Percentiles rank a stretch among this genome's conserved stretches.
These are phyloP conservation scores for Arrhamphus sclerolepis DNA, from an alignment of 2,797 vertebrate species.

Conservation along the genomic window DNA sequence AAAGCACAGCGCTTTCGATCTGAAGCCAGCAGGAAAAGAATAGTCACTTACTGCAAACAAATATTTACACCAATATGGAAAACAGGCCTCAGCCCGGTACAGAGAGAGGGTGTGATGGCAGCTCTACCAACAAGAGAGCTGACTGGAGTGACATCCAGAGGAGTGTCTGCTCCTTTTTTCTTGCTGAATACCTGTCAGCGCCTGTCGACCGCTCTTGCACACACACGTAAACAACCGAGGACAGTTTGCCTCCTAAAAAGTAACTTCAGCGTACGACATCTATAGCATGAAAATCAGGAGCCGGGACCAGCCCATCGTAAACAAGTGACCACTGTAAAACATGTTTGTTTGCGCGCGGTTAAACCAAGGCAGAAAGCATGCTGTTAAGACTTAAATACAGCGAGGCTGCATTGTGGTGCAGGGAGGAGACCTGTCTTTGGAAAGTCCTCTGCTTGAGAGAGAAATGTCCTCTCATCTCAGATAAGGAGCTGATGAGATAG, in stretches of 20 bases:
- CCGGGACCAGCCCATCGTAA: not conserved
- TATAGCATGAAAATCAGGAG: slow-evolving; percentile 15
- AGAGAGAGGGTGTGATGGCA: slow-evolving; percentile 49
- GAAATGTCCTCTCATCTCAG: slow-evolving; percentile 75
- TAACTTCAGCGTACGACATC: slow-evolving; percentile 31
- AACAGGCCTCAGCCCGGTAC: slow-evolving; percentile 36
- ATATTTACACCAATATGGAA: slow-evolving; percentile 61
- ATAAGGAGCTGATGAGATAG: slow-evolving; percentile 79
- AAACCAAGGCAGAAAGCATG: not conserved
- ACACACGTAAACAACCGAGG: slow-evolving; percentile 46
- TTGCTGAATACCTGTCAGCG: slow-evolving; percentile 72
- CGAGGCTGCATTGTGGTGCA: slow-evolving; percentile 55
- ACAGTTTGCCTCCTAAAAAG: slow-evolving; percentile 53
- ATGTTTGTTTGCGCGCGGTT: no score
- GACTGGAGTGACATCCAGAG: slow-evolving; percentile 69
- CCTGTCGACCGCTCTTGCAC: slow-evolving; percentile 56
- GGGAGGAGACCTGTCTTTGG: slow-evolving; percentile 77
- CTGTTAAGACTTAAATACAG: slow-evolving; percentile 38
- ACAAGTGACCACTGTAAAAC: slow-evolving; percentile 12
- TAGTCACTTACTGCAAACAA: slow-evolving; percentile 43
- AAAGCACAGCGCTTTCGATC: slow-evolving; percentile 39
- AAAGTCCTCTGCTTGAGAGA: slow-evolving; percentile 83
- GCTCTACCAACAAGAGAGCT: slow-evolving; percentile 63
- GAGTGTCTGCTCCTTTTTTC: slow-evolving; percentile 62
- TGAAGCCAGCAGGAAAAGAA: slow-evolving; percentile 44